These are phyloP conservation scores for Smutsia gigantea DNA, from an alignment of 2,797 vertebrate genomes.

Conservation along the genomic window DNA sequence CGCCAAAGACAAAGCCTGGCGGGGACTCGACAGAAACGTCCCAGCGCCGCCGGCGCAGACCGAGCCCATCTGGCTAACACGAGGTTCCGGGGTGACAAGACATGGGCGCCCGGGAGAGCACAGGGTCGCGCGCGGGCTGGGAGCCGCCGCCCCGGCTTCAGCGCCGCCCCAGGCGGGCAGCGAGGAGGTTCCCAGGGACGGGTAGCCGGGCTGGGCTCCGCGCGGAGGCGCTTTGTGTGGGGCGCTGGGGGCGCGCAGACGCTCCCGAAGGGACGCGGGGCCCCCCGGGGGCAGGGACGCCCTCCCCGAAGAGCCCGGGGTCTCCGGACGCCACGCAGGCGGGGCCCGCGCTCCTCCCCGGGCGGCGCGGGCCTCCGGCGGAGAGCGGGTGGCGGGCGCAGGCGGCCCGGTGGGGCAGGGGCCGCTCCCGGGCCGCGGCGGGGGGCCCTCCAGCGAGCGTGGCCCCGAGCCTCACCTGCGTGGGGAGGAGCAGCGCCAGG, in stretches of 20 bases:
- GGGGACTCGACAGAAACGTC: not conserved
- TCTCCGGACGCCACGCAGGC: not conserved
- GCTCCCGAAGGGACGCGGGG: not conserved
- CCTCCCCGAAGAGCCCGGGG: not conserved
- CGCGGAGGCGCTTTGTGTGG: constrained; percentile 66
- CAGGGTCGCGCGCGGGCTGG: not conserved
- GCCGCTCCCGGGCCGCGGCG: not conserved
- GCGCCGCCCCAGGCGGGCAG: not conserved
- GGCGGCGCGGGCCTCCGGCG: not conserved
- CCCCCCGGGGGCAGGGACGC: not conserved
- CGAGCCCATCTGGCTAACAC: not conserved
- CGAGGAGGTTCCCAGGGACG: not conserved
- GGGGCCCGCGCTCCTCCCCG: too few relatives aligned
- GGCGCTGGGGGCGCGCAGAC: not conserved
- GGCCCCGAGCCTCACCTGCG: constrained; percentile 84
- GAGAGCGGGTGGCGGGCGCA: not conserved
- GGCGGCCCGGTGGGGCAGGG: not conserved
- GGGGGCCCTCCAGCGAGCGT: not conserved
- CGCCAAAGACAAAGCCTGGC: constrained; percentile 57
- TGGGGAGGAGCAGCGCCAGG: constrained; percentile 85
- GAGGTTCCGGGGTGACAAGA: not conserved
- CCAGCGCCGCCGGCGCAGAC: not conserved
- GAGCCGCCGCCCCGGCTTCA: not conserved
- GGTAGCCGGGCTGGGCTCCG: not conserved
- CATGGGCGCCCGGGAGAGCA: not conserved